These are phyloP conservation scores for Pluvianellus socialis DNA, from an alignment of 2,113 vertebrate species.

Conservation along the genomic window DNA sequence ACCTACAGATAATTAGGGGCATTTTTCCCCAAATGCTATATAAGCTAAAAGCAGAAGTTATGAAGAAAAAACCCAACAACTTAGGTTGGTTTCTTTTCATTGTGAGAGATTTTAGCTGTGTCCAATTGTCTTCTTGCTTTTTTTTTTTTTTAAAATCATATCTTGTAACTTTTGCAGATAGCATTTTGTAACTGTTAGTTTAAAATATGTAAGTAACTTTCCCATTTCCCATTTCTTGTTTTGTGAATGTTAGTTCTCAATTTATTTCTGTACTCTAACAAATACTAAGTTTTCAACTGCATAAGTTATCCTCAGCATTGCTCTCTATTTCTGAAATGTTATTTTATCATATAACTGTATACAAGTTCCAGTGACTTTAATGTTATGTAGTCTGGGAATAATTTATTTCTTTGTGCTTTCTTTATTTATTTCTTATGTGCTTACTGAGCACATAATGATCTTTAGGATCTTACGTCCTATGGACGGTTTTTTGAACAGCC, in stretches of 20 bases:
- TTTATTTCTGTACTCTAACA: not conserved
- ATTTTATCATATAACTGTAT: not conserved
- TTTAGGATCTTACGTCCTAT: not conserved
- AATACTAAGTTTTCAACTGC: not conserved
- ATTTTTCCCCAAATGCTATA: not conserved
- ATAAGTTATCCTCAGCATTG: not conserved
- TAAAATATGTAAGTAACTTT: not conserved
- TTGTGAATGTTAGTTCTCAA: not conserved
- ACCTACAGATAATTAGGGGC: not conserved
- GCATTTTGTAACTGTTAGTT: not conserved
- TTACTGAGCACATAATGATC: not conserved
- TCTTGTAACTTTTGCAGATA: not conserved
- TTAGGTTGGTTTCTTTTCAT: not conserved
- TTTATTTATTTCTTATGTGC: too few relatives aligned
- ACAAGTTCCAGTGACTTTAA: not conserved
- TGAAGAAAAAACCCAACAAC: not conserved
- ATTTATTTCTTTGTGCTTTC: not conserved
- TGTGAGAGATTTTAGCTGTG: not conserved
- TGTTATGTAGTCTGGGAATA: not conserved
- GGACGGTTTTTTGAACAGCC: not conserved
- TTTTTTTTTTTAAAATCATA: not conserved
- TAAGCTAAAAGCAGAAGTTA: not conserved
- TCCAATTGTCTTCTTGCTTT: not conserved
- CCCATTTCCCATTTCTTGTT: not conserved
- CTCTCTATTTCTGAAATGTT: not conserved